These are phyloP conservation scores for Manis pentadactyla DNA, from an alignment of 2,797 vertebrate species.

Conservation along the genomic window DNA sequence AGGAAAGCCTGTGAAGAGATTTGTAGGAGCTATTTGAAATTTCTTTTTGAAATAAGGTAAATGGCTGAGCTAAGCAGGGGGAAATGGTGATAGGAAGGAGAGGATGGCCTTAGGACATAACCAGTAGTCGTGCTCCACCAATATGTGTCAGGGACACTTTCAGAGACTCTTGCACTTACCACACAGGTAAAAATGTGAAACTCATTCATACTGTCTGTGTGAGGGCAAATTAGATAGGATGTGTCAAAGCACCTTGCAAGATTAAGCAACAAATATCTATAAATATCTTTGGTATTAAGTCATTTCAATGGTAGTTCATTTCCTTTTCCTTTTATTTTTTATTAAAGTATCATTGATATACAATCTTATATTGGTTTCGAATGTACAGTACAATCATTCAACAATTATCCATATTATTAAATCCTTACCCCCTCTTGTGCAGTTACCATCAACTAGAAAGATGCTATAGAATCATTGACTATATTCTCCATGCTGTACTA, in stretches of 20 bases:
- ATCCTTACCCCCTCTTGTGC: too few relatives aligned
- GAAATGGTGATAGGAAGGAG: fast-evolving
- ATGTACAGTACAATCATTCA: too few relatives aligned
- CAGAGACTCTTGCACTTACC: not conserved
- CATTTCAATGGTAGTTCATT: not conserved
- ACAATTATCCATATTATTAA: too few relatives aligned
- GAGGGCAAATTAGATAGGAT: not conserved
- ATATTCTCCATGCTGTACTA: too few relatives aligned
- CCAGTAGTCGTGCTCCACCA: not conserved
- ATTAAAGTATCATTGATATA: too few relatives aligned
- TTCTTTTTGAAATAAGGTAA: not conserved
- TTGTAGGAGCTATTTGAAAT: not conserved
- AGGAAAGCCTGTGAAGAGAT: not conserved
- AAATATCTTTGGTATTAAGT: not conserved
- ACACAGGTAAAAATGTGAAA: not conserved
- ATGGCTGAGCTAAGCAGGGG: not conserved
- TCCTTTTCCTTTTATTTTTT: not conserved
- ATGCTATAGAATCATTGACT: too few relatives aligned
- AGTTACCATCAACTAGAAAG: too few relatives aligned
- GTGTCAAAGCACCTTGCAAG: not conserved
- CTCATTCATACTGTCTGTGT: not conserved
- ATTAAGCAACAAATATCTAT: not conserved
- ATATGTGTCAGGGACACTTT: fast-evolving
- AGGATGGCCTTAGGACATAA: not conserved
- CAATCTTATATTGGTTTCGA: too few relatives aligned